phyloP scores from a whole-genome alignment of 1,140 invertebrate species.

The Protaetia brevitarsis region DNA sequence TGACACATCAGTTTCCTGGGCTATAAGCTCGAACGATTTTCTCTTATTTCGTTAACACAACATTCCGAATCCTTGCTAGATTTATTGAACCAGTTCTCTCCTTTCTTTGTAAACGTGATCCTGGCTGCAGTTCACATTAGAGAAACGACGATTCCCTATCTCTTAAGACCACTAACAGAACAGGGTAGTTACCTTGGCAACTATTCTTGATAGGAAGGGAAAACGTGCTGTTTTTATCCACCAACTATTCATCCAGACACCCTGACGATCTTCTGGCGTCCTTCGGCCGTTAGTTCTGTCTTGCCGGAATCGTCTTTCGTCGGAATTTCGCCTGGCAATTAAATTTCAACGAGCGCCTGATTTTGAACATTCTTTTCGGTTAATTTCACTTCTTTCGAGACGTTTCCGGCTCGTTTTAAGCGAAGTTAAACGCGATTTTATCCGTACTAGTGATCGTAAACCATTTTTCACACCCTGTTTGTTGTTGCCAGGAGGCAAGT shows the following conservation, averaged over 20 bases:
- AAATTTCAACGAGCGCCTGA: neutral
- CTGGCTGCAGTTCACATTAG: neutral
- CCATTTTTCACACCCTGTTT: neutral
- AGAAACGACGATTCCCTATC: neutral
- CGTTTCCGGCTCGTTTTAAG: neutral
- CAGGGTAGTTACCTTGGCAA: slow-evolving; percentile 5
- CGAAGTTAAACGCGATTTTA: neutral
- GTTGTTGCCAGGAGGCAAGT: neutral
- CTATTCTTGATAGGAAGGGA: neutral
- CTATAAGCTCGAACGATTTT: too few species aligned
- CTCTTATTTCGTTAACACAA: neutral
- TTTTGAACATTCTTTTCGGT: neutral
- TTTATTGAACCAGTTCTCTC: neutral
- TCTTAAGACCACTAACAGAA: neutral
- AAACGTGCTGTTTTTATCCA: neutral
- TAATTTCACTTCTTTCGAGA: neutral
- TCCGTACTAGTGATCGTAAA: neutral
- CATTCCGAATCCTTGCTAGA: neutral
- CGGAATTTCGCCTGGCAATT: neutral
- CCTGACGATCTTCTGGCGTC: neutral
- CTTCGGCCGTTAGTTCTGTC: neutral
- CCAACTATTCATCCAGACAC: neutral
- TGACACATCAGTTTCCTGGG: too few species aligned
- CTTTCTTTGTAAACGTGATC: neutral
- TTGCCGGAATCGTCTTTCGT: neutral